phyloP scores from a whole-genome alignment of 2,888 invertebrate species.

The Notocelia uddmanniana region DNA sequence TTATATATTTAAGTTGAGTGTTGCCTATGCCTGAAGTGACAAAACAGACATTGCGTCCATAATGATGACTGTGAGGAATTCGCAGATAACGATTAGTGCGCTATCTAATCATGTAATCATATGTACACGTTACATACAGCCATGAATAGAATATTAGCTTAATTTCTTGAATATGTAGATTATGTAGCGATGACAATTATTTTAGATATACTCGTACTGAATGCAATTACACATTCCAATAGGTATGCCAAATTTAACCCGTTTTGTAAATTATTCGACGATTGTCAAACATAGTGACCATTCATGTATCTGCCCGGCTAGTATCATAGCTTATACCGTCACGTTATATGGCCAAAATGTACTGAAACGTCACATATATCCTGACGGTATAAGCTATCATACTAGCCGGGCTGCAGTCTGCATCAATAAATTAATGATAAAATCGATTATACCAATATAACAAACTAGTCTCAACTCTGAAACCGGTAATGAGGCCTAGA shows the following conservation, averaged over 20 bases:
- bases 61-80: conserved; percentile 49
- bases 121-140: conserved; percentile 34
- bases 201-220: background rate
- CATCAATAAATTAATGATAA: conserved; percentile 25
- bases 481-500: conserved; percentile 42
- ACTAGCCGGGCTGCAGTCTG: too few species aligned
- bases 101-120: conserved; percentile 48
- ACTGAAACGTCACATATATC: too few species aligned
- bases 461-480: conserved; percentile 21
- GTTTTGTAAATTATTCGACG: background rate
- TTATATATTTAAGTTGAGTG: background rate
- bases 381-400: too few species aligned
- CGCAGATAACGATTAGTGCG: conserved; percentile 51
- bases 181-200: background rate
- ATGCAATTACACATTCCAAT: background rate
- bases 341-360: too few species aligned
- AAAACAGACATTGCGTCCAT: conserved; percentile 39
- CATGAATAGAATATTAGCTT: conserved; percentile 35
- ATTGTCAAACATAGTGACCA: conserved; percentile 10
- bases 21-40: conserved; percentile 15
- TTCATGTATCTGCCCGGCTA: conserved; percentile 14
- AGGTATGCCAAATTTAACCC: background rate
- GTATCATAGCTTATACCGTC: too few species aligned
- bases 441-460: conserved; percentile 23
- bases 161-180: conserved; percentile 23